Base-by-base conservation (phyloP, 2,888 invertebrate species). In the Drepanosiphum platanoidis region DNA sequence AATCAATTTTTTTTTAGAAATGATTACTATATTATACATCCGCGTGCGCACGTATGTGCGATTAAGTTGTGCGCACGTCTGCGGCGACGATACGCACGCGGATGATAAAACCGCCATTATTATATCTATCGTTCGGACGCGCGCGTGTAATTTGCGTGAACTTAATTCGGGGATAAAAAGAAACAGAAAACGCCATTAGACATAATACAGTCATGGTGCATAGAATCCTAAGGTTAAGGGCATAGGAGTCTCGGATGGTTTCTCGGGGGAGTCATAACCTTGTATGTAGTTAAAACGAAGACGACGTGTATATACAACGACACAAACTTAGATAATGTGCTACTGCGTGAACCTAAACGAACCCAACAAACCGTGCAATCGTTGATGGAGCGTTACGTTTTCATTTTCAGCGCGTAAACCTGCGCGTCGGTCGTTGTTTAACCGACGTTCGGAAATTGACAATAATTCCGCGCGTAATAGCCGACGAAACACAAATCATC, bases 291-390 rank as follows among this genome's bases (percentile, higher is more conserved):
- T 8, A 68, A 74, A 36, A 72, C 5, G 52, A 68, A 84, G 66
- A 68, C 75, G 34, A 13, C n/a, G n/a, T n/a, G n/a, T n/a, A n/a
- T n/a, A n/a, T 75, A 74, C 42, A 74, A 74, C 42, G 81, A 82
- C 75, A 46, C 52, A 32, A 36, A 13, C 81, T 61, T 1, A 27
- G 61, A 64, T 83, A 83, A 66, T 75, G 52, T n/a, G 74, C 75
- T 30, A 84, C 75, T 68, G 66, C 83, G 52, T 84, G 83, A 84
- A 84, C 83, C 83, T 74, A 75, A 84, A 66, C 83, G 83, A 75
- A 52, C 7, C 36, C 83, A 75, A 64, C 74, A 83, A 83, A 84
- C 75, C 83, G 22, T 75, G 75, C 75, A 68, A 32, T 66, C 22
- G 68, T 68, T 30, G 75, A 52, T 68, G 74, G 74, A 83, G 83